These are phyloP conservation scores for Tetheella fluctuosa DNA, from an alignment of 2,888 invertebrate genomes.

Conservation along the genomic window DNA sequence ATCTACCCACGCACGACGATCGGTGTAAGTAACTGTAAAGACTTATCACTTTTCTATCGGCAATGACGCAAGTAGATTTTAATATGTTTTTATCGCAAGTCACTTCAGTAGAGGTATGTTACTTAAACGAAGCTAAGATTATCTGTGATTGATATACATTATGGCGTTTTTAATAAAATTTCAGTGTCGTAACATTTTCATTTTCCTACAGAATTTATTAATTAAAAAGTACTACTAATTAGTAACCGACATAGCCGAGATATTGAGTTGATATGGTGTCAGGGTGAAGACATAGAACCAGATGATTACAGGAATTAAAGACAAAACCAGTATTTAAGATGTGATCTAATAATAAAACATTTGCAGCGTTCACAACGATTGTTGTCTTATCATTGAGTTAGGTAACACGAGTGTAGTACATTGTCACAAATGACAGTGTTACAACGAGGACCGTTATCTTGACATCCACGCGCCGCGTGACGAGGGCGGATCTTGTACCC, in stretches of 20 bases:
- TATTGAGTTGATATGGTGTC: not conserved
- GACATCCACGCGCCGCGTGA: slow-evolving; percentile 62
- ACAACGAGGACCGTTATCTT: slow-evolving; percentile 50
- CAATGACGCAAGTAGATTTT: not conserved
- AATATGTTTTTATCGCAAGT: not conserved
- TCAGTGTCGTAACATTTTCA: too few species aligned
- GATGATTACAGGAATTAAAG: not conserved
- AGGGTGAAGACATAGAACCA: not conserved
- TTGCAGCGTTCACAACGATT: slow-evolving; percentile 14
- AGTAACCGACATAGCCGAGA: not conserved
- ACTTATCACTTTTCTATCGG: not conserved
- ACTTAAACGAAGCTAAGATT: not conserved
- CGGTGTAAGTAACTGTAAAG: not conserved
- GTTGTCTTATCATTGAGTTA: slow-evolving; percentile 47
- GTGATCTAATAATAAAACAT: slow-evolving; percentile 8
- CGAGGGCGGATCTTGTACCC: slow-evolving; percentile 48
- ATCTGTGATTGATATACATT: not conserved
- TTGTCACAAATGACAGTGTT: slow-evolving; percentile 52
- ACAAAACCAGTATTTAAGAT: not conserved
- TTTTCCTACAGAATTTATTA: too few species aligned
- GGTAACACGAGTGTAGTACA: slow-evolving; percentile 45
- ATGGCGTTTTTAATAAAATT: too few species aligned
- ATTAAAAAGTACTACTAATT: not conserved
- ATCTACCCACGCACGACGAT: not conserved
- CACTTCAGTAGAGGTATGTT: not conserved